These are phyloP conservation scores for Antheraea assamensis DNA, from an alignment of 2,888 invertebrate species.

Conservation along the genomic window DNA sequence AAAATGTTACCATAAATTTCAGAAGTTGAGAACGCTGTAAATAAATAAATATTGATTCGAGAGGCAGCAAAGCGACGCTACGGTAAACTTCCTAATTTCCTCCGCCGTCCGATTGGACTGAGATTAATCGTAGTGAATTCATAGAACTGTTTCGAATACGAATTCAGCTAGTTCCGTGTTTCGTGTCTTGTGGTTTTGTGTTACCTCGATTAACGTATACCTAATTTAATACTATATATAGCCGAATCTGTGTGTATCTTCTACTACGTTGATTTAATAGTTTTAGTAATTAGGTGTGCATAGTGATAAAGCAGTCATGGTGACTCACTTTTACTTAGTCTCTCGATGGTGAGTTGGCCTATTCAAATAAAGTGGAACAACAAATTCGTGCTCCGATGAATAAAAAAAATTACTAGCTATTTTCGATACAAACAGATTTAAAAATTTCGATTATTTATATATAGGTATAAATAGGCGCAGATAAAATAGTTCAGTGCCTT, in stretches of 20 bases:
- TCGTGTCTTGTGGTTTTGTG: slow-evolving; percentile 2
- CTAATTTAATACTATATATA: neutral
- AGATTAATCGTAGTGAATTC: slow-evolving; percentile 27
- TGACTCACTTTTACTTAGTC: no score
- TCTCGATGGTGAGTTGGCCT: no score
- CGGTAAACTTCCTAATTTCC: slow-evolving; percentile 30
- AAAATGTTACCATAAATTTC: neutral
- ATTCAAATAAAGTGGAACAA: no score
- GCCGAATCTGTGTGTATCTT: neutral
- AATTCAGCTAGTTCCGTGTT: neutral
- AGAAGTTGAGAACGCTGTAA: neutral
- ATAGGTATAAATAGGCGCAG: no score
- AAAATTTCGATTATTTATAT: no score
- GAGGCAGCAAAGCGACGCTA: slow-evolving; percentile 22
- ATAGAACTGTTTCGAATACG: slow-evolving; percentile 19
- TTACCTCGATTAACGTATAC: neutral
- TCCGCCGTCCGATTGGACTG: slow-evolving; percentile 18
- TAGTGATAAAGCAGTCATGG: no score
- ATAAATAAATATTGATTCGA: slow-evolving; percentile 27
- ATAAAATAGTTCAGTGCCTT: no score
- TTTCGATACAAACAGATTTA: no score
- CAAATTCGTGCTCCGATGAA: no score
- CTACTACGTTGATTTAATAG: neutral
- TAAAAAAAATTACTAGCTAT: no score
- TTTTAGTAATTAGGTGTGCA: neutral